Base-by-base conservation (phyloP, 2,888 invertebrate genomes). In the Harpagoxenus sublaevis region DNA sequence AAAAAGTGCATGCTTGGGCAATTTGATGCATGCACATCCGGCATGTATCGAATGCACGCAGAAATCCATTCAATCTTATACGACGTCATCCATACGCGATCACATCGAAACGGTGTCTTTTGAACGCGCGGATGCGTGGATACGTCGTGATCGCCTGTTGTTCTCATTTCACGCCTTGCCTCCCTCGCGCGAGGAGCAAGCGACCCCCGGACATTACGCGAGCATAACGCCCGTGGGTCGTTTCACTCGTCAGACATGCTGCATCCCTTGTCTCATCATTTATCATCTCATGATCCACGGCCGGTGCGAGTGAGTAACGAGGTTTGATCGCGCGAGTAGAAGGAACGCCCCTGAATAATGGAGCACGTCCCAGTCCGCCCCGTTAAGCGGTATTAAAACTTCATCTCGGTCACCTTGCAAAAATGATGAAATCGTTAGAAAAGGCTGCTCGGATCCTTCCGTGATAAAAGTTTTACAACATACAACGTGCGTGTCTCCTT, bases 191-290 rank as follows among this genome's bases (percentile, higher is more conserved):
- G 85, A 53, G 35, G 62, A 55, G 60, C 48, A 53, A 83, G 62
- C 83, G 66, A 83, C 62, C 60, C 60, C 57, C 77, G 74, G 84
- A 12, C 78, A 57, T 42, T 5, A 39, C 62, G 51, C 55, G 51
- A n/a, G 28, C 18, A 45, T 83, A 87, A 85, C 82, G 78, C 60
- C 74, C 70, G 65, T 83, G 82, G 85, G 84, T 89, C 88, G 87
- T 84, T 71, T 65, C 79, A 85, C 88, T 89, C 83, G 89, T 87
- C 87, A 87, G 87, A 89, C 85, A 89, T 89, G 90, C 89, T 92
- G 93, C 92, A 92, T 92, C 90, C 89, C 83, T 86, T 91, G 86
- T 91, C 89, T 92, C 89, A 86, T 93, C 89, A 90, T 93, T 87
- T 86, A 88, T 91, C 91, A 91, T 90, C 89, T 78, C 86, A 90